Base-by-base conservation (phyloP, 2,797 vertebrate genomes). In the Eremophila alpestris region DNA sequence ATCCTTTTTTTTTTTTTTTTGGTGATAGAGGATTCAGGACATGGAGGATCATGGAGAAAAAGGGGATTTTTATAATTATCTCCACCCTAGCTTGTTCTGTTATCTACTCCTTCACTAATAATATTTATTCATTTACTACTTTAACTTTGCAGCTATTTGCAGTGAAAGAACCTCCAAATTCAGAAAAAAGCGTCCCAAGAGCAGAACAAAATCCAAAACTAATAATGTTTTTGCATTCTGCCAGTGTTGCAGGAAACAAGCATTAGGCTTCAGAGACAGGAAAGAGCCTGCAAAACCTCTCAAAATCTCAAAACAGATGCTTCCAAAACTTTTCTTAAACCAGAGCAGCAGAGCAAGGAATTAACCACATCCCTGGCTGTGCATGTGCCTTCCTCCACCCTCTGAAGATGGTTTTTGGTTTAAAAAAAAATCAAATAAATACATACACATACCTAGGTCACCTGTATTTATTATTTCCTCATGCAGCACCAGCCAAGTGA, bases 21-120 rank as follows among this genome's bases (percentile, higher is more conserved):
- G 38, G 24, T 59, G 20, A 70, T 24, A 7, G n/a, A 55, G 13
- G 23, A 59, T 27, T 70, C 21, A 32, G 48, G 22, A 79, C 15
- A 48, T 2, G 14, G 2, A 29, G 16, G 71, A 90, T 46, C 11
- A 11, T 1, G 6, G 5, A 62, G 22, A 62, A 74, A 49, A 34
- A 18, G 3, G 4, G 2, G 1, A 3, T 38, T 62, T 15, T 13
- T 4, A 15, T 2, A 34, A 10, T 36, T 55, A 3, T 6, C 49
- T 80, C 55, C 16, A 36, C 22, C n/a, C 29, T 16, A 41, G 12
- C 13, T 87, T 79, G 5, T 54, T 83, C 36, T 59, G 32, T 54
- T 69, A n/a, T 58, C 51, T 62, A 26, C 16, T 30, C 7, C 49
- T 75, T 87, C 32, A 52, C 11, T 64, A 67, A 22, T 19, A 77